phyloP scores from a whole-genome alignment of 2,888 invertebrate species.

The Archaeoteleia sp. region DNA sequence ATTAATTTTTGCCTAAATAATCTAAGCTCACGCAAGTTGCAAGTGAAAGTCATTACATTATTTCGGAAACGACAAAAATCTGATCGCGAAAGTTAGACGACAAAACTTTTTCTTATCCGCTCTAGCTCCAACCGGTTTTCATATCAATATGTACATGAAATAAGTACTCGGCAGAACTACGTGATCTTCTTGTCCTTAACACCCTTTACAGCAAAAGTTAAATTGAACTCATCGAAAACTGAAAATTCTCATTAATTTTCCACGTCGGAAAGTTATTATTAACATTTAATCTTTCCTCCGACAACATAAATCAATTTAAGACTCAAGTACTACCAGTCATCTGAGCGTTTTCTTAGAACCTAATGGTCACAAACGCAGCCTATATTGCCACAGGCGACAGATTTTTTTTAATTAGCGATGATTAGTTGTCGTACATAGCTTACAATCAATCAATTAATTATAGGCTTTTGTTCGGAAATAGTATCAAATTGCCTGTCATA shows the following conservation, averaged over 20 bases:
- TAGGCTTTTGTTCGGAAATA: not conserved
- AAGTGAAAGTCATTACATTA: constrained; percentile 74
- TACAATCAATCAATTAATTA: not conserved
- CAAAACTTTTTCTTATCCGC: constrained; percentile 60
- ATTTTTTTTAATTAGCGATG: not conserved
- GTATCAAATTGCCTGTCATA: constrained; percentile 9
- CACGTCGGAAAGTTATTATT: constrained; percentile 21
- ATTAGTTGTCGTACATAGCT: not conserved
- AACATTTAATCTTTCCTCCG: constrained; percentile 11
- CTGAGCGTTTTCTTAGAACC: constrained; percentile 9
- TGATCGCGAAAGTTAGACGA: constrained; percentile 66
- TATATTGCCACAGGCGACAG: not conserved
- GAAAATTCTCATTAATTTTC: constrained; percentile 12
- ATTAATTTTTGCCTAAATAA: constrained; percentile 29
- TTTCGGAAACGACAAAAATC: constrained; percentile 69
- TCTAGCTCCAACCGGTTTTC: constrained; percentile 67
- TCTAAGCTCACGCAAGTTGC: constrained; percentile 51
- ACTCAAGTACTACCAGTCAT: not conserved
- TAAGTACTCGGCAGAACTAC: constrained; percentile 20
- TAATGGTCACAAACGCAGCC: constrained; percentile 1
- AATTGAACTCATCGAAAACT: constrained; percentile 9
- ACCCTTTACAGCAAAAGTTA: constrained; percentile 16
- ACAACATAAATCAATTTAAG: constrained; percentile 21
- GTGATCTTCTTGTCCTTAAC: constrained; percentile 22
- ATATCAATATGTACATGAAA: constrained; percentile 52